A percentile compares a stretch with the other conserved stretches of the same genome.
These are phyloP conservation scores for Fulmarus glacialis DNA, from an alignment of 2,113 vertebrate genomes.

Conservation along the genomic window DNA sequence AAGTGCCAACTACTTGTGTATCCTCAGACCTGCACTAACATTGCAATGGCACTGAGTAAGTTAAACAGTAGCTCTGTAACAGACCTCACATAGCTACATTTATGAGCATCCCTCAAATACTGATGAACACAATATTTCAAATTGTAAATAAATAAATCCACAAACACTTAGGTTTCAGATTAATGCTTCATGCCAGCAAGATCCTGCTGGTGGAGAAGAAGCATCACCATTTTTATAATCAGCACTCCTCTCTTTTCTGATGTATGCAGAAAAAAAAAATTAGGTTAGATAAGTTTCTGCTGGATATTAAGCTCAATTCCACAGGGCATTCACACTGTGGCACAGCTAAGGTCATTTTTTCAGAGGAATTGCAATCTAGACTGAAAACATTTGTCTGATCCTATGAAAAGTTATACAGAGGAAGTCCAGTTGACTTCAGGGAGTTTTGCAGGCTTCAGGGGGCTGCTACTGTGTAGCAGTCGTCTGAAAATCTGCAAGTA, in stretches of 20 bases:
- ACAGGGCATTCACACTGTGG: background rate
- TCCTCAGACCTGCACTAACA: background rate
- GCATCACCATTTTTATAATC: background rate
- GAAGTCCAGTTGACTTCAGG: background rate
- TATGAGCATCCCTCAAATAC: background rate
- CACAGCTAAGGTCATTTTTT: background rate
- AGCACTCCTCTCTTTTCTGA: background rate
- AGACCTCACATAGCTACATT: background rate
- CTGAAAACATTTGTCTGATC: background rate
- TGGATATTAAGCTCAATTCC: background rate
- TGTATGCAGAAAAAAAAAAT: background rate
- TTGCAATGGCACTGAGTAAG: background rate
- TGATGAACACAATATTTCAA: background rate
- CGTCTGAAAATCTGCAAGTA: background rate
- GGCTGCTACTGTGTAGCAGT: background rate
- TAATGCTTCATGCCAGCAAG: background rate
- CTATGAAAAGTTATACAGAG: background rate
- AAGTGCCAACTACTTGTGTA: background rate
- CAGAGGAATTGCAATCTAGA: background rate
- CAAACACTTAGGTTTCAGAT: background rate
- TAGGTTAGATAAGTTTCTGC: background rate
- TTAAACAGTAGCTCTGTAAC: background rate
- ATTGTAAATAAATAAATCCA: background rate
- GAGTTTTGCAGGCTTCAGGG: background rate
- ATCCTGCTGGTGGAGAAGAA: background rate